These are phyloP conservation scores for Achatina immaculata DNA, from an alignment of 1,140 invertebrate species.

Conservation along the genomic window DNA sequence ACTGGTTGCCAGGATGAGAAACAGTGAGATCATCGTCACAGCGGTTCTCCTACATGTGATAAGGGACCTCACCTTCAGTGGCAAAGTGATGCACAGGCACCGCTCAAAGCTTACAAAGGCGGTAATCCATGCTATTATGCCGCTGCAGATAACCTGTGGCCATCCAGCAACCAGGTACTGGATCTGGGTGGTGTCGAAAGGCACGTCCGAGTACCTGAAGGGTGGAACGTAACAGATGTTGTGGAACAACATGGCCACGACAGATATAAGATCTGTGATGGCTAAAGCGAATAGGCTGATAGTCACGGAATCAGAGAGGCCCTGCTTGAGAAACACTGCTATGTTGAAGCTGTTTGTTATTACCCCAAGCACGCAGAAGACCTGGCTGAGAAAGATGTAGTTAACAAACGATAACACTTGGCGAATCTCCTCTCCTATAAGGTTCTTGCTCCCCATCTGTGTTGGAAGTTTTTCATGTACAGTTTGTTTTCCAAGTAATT, in stretches of 20 bases:
- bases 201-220: constrained; percentile 88
- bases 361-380: constrained; percentile 8
- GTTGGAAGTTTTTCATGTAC: too few relatives aligned
- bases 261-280: background rate
- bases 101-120: constrained; percentile 26
- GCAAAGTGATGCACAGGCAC: constrained; percentile 15
- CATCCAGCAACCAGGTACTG: constrained; percentile 94
- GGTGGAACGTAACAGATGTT: constrained; percentile 76
- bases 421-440: background rate
- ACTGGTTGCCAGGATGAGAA: background rate
- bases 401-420: background rate
- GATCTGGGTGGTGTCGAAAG: constrained; percentile 87
- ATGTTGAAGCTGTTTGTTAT: constrained; percentile 28
- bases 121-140: constrained; percentile 72
- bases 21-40: constrained; percentile 76
- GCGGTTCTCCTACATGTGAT: constrained; percentile 87
- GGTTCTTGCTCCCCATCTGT: background rate
- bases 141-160: constrained; percentile 94
- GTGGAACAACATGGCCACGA: background rate
- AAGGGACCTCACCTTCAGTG: constrained; percentile 80
- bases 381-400: background rate
- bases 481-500: background rate
- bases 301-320: background rate
- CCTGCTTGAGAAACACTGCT: constrained; percentile 11
- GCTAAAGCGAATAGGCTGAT: constrained; percentile 14